Evolutionary conservation across 2,113 vertebrate genomes (phyloP), one percentile per base, ranked within the genome.

Genomic region (Epinephelus moara): DNA sequence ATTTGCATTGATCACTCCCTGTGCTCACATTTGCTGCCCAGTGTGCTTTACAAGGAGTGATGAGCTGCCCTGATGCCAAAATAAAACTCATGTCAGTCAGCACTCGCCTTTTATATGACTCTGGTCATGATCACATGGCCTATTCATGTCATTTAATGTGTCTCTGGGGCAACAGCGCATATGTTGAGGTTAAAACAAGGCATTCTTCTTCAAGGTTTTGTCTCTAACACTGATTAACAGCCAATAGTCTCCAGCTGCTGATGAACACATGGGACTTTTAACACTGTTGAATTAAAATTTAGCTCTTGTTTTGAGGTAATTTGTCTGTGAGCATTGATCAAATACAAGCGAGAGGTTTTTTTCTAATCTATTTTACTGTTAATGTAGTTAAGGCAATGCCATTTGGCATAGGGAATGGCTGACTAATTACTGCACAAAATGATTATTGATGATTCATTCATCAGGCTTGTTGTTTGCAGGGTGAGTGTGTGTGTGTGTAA

Each of bases 1-100:
- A 91, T 93, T 93, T 89, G 88, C 90, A 91, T 85, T 80, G 85
- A 91, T 90, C 81, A 68, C 84, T 86, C 90, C 82, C 82, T 6
- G 61, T 3, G 63, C 83, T 21, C 82, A 83, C 78, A 70, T 93
- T 86, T 85, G 81, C 81, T 55, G 82, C 76, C 81, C 64, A 6
- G 67, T 52, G 52, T 45, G 67, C 49, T 85, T 83, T 64, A 63
- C 30, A 30, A 77, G 37, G 33, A 86, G 72, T 25, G 52, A 86
- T 82, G 80, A 85, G 70, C 49, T 69, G 73, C 56, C 70, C 68
- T 59, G 60, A 75, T 53, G 66, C 71, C 50, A 72, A 74, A 84
- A 80, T 63, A 56, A 86, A 56, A 62, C 59, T 23, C 23, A 2
- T n/a, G 50, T 63, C 70, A 82, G 60, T 70, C 57, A 68, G 82